Conservation (phyloP, 2,113 vertebrate genomes). For the Aegotheles bennettii region DNA sequence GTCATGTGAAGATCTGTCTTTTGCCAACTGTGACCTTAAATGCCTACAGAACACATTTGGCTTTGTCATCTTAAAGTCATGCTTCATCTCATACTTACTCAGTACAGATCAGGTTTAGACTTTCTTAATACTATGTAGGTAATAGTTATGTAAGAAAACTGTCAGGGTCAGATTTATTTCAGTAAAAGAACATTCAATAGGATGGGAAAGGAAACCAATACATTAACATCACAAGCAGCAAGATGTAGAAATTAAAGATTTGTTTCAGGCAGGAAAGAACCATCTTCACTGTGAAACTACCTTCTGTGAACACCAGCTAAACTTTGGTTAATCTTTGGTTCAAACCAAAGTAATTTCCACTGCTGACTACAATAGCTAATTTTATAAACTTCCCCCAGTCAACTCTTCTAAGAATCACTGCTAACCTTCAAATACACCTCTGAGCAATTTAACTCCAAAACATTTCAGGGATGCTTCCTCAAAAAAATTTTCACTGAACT, state of each 20-base stretch:
- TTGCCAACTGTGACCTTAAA: neutral
- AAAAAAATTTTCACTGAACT: neutral
- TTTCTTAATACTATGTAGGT: neutral
- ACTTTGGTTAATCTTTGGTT: neutral
- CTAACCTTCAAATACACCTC: neutral
- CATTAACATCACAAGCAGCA: neutral
- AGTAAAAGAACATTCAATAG: neutral
- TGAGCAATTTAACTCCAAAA: neutral
- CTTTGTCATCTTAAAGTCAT: neutral
- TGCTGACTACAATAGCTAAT: neutral
- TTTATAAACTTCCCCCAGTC: neutral
- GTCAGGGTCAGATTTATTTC: neutral
- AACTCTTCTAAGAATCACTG: neutral
- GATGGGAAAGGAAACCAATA: neutral
- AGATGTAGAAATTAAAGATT: neutral
- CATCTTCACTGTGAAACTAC: neutral
- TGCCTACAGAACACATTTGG: neutral
- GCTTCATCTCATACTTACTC: neutral
- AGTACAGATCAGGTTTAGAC: neutral
- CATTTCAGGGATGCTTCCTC: neutral
- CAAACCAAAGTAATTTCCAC: neutral
- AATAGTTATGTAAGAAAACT: neutral
- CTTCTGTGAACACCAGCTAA: neutral
- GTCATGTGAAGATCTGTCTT: conserved; percentile 19
- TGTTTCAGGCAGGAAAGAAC: neutral